Conservation (phyloP, 1,140 invertebrate species). For the Bombyx mori region DNA sequence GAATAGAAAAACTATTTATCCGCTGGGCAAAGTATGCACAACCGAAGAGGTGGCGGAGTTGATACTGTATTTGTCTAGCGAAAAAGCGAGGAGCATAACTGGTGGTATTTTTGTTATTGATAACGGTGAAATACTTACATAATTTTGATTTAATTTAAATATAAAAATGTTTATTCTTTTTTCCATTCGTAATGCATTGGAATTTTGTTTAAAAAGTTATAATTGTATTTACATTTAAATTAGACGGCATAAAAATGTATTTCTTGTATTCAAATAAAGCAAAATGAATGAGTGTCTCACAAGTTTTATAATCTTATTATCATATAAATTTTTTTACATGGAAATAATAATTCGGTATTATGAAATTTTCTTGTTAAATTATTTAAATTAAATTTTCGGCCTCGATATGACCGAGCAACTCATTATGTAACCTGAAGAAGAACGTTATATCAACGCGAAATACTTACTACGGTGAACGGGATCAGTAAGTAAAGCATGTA, state of each 20-base stretch:
- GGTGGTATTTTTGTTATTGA: constrained; percentile 85
- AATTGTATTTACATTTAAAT: no score
- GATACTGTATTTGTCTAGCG: constrained; percentile 88
- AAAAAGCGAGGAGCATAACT: constrained; percentile 85
- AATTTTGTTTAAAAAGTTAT: neutral
- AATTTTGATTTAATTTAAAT: constrained; percentile 9
- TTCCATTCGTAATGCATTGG: neutral
- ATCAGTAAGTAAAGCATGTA: constrained; percentile 24
- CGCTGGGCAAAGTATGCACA: constrained; percentile 47
- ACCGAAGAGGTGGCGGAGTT: constrained; percentile 82
- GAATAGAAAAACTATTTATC: constrained; percentile 20
- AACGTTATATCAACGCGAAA: constrained; percentile 18
- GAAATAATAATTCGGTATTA: no score
- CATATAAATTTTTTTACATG: no score
- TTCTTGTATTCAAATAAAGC: no score
- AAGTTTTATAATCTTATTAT: no score
- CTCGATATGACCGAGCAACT: no score
- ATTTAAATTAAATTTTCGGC: no score
- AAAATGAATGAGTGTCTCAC: no score
- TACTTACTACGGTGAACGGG: constrained; percentile 19
- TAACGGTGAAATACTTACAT: constrained; percentile 76
- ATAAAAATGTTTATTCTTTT: neutral
- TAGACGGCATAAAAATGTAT: no score
- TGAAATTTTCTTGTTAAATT: no score
- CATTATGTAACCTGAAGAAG: constrained; percentile 8